Evolutionary conservation across 2,797 vertebrate species (phyloP).

Genomic region (Poeciliopsis gracilis): DNA sequence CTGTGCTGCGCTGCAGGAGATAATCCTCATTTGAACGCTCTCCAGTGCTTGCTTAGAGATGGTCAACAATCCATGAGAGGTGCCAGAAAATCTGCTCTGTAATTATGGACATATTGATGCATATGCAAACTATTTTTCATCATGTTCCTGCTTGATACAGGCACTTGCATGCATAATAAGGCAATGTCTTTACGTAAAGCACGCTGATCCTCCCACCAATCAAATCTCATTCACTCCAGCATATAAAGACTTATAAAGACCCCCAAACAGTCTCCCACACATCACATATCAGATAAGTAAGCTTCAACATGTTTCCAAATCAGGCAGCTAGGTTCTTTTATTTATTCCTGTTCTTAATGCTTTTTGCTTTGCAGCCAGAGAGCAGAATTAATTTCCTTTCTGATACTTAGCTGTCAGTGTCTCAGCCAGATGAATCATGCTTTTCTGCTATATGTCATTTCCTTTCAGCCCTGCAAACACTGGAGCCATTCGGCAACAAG

Average conservation of each 20-base stretch:
- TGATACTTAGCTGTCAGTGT: conserved; percentile 78
- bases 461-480: conserved; percentile 91
- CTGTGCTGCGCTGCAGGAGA: conserved; percentile 72
- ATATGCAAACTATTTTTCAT: conserved; percentile 65
- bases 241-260: conserved; percentile 49
- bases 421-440: conserved; percentile 82
- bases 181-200: conserved; percentile 59
- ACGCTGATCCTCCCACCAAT: conserved; percentile 72
- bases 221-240: conserved; percentile 71
- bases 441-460: conserved; percentile 86
- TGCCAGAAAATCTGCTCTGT: conserved; percentile 73
- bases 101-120: conserved; percentile 73
- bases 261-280: conserved; percentile 60
- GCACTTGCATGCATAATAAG: conserved; percentile 62
- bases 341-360: conserved; percentile 80
- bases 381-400: conserved; percentile 84
- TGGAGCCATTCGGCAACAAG: conserved; percentile 94
- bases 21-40: conserved; percentile 73
- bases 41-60: conserved; percentile 66
- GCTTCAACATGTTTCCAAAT: conserved; percentile 61
- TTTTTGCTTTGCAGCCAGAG: conserved; percentile 70
- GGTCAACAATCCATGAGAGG: conserved; percentile 69
- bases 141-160: conserved; percentile 70
- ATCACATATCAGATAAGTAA: conserved; percentile 72
- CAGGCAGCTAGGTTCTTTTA: conserved; percentile 72